Conservation (phyloP, 92 coral and sea anemone species). For the Actinernus sp. region DNA sequence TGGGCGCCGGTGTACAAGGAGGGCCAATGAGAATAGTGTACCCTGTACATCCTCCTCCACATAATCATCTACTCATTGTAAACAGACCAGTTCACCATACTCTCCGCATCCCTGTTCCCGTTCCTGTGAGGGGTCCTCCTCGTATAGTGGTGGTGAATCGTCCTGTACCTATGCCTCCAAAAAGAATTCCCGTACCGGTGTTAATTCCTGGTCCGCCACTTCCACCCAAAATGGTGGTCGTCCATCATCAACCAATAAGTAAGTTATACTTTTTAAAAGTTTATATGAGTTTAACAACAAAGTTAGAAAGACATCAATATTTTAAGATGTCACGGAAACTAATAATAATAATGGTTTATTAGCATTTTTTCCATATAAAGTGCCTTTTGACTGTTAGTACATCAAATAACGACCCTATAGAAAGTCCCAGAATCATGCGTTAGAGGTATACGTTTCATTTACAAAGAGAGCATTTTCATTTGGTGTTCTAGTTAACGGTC, state of each 20-base stretch:
- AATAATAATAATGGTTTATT: too few species aligned
- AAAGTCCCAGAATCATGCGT: too few species aligned
- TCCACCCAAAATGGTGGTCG: conserved; percentile 34
- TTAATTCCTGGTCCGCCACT: conserved; percentile 36
- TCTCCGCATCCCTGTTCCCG: conserved; percentile 22
- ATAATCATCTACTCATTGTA: conserved; percentile 33
- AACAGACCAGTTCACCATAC: conserved; percentile 44
- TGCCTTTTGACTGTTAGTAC: too few species aligned
- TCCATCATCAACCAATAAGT: conserved; percentile 50
- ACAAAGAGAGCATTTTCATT: too few species aligned
- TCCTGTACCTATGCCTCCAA: conserved; percentile 72
- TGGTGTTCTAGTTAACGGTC: conserved; percentile 70
- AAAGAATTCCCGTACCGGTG: conserved; percentile 63
- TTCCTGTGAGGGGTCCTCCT: conserved; percentile 59
- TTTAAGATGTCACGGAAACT: too few species aligned
- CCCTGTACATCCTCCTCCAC: not conserved
- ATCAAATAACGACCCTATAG: too few species aligned
- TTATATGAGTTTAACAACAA: too few species aligned
- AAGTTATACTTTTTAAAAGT: conserved; percentile 1
- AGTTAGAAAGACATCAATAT: too few species aligned
- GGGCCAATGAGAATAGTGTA: not conserved
- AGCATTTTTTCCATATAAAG: too few species aligned
- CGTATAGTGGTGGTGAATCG: conserved; percentile 52
- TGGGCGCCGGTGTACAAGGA: not conserved
- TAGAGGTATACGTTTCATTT: too few species aligned